Conservation (phyloP, 2,113 vertebrate genomes). For the Rhinopomastus cyanomelas region DNA sequence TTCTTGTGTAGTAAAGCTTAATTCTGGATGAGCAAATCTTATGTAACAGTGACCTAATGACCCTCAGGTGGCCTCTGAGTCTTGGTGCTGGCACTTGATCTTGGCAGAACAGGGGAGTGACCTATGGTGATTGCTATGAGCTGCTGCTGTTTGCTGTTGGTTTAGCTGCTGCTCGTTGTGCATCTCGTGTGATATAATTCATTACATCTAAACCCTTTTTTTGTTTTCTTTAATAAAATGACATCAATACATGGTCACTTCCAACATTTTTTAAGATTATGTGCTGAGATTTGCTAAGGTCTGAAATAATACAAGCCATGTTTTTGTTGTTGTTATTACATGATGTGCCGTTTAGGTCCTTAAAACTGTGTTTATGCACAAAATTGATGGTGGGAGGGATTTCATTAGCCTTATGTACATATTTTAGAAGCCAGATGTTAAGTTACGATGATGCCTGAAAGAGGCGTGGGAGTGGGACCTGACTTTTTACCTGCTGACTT, state of each 20-base stretch:
- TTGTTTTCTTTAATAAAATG: not conserved
- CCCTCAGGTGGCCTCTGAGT: not conserved
- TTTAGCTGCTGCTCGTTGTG: not conserved
- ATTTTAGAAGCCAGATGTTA: not conserved
- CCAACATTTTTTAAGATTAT: fast-evolving
- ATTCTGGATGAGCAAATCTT: not conserved
- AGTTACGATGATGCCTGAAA: not conserved
- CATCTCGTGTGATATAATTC: fast-evolving
- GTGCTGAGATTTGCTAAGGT: not conserved
- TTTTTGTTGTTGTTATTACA: not conserved
- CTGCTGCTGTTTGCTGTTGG: not conserved
- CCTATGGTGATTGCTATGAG: fast-evolving
- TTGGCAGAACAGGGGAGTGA: not conserved
- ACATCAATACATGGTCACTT: not conserved
- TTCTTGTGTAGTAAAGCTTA: not conserved
- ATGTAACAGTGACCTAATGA: not conserved
- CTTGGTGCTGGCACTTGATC: not conserved
- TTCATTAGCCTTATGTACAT: not conserved
- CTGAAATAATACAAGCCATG: not conserved
- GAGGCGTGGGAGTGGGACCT: not conserved
- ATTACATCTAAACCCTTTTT: not conserved
- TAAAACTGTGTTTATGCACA: not conserved
- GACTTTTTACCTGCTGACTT: not conserved
- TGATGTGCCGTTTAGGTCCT: not conserved
- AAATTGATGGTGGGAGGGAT: not conserved